These are phyloP conservation scores for Acronicta leporina DNA, from an alignment of 2,888 invertebrate species.

Conservation along the genomic window DNA sequence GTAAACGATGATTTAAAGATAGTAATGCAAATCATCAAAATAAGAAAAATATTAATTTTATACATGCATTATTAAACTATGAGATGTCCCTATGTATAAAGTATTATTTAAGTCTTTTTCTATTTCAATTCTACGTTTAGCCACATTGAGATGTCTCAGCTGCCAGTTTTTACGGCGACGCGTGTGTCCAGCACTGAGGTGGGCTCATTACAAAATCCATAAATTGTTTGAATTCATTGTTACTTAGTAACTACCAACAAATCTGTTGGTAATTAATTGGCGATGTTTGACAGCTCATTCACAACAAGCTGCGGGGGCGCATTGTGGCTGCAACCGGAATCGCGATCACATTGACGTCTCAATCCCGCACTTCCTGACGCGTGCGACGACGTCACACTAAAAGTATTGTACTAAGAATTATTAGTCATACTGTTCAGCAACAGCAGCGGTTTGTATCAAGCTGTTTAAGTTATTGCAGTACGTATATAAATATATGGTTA, in stretches of 20 bases:
- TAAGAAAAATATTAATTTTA: too few relatives aligned
- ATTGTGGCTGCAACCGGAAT: conserved; percentile 74
- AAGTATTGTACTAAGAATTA: conserved; percentile 39
- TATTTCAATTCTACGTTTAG: neutral
- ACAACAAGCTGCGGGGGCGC: conserved; percentile 85
- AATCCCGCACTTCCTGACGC: conserved; percentile 77
- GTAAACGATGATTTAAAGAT: neutral
- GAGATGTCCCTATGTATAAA: too few relatives aligned
- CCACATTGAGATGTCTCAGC: conserved; percentile 48
- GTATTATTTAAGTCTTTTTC: too few relatives aligned
- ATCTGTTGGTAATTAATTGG: conserved; percentile 78
- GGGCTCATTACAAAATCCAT: conserved; percentile 50
- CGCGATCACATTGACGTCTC: conserved; percentile 78
- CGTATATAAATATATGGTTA: neutral
- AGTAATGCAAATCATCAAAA: too few relatives aligned
- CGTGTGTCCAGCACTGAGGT: conserved; percentile 61
- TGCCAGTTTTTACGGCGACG: conserved; percentile 60
- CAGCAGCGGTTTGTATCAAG: conserved; percentile 16
- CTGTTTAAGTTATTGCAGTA: conserved; percentile 19
- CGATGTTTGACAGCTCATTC: conserved; percentile 80
- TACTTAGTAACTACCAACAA: conserved; percentile 62
- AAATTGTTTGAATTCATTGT: conserved; percentile 63
- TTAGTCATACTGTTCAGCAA: conserved; percentile 37
- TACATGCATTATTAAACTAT: too few relatives aligned
- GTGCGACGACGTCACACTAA: conserved; percentile 36